Base-by-base conservation (phyloP, 2,888 invertebrate genomes). In the Drosophila testacea region DNA sequence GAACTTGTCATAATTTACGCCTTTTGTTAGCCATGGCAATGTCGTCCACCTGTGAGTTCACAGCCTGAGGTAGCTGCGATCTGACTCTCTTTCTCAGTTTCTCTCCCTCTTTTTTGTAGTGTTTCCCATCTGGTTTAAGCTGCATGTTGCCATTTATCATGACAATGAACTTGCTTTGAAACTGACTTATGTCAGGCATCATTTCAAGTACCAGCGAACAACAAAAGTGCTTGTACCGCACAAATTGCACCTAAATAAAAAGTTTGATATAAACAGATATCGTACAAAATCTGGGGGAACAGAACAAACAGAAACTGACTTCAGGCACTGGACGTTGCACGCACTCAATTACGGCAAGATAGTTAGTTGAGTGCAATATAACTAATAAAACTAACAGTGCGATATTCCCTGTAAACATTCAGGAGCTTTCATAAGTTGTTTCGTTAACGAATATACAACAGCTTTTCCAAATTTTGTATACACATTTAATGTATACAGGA, bases 271-370 rank as follows among this genome's bases (percentile, higher is more conserved):
- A 62, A 79, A 64, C 79, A 75, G 67, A 77, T 77, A 75, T 69
- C 32, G 54, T 30, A 47, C 77, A 70, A 22, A 50, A 22, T 50
- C 51, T 54, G 67, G 38, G 63, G 46, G 57, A 56, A 46, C 44
- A 32, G n/a, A n/a, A 50, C 46, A 39, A 63, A 41, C 51, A 41
- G 42, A 38, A 73, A 62, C 79, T 61, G 54, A 52, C 55, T 36
- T 7, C 46, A 47, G 62, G 56, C 57, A 52, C 50, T 68, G 63
- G 28, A 68, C 60, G 65, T 54, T 66, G 68, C 69, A 74, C 51
- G 68, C 81, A 78, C 69, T 77, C 81, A 69, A 65, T 69, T 81
- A 85, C 81, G 67, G 75, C 88, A 87, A 61, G 84, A 81, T 82
- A 72, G 78, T 82, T 87, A 72, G 67, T 47, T 51, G 51, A 6